Conservation (phyloP, 2,113 vertebrate genomes). For the Takifugu bimaculatus region DNA sequence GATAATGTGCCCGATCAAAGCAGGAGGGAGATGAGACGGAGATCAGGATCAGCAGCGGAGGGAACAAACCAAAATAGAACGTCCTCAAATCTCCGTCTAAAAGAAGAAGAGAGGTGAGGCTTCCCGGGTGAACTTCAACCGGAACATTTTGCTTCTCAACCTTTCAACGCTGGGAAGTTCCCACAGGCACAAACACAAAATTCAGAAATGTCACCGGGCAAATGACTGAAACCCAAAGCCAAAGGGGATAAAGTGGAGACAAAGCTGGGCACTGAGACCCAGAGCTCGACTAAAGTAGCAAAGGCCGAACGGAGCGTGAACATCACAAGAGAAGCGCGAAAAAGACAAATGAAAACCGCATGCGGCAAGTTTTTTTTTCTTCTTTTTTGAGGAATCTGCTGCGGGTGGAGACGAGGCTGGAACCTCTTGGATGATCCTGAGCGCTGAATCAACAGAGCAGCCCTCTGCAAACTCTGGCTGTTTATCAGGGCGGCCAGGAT, state of each 20-base stretch:
- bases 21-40: conserved; percentile 2
- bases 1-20: neutral
- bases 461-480: conserved; percentile 1
- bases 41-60: conserved; percentile 27
- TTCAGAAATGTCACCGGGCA: conserved; percentile 8
- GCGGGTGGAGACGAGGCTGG: conserved; percentile 6
- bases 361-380: too few relatives aligned
- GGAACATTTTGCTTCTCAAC: conserved; percentile 3
- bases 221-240: conserved; percentile 11
- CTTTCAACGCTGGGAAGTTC: neutral
- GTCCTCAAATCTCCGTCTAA: conserved; percentile 36
- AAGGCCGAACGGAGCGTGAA: neutral
- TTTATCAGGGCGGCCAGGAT: conserved; percentile 1
- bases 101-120: conserved; percentile 9
- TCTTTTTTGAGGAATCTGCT: neutral
- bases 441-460: conserved; percentile 7
- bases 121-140: conserved; percentile 17
- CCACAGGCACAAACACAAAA: neutral
- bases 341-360: neutral
- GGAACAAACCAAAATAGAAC: conserved; percentile 47
- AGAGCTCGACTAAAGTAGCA: conserved; percentile 1
- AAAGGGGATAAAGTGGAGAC: conserved; percentile 22
- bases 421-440: conserved; percentile 6
- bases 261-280: conserved; percentile 14
- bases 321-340: conserved; percentile 34